Base-by-base conservation (phyloP, 2,113 vertebrate genomes). In the Nothoprocta perdicaria region DNA sequence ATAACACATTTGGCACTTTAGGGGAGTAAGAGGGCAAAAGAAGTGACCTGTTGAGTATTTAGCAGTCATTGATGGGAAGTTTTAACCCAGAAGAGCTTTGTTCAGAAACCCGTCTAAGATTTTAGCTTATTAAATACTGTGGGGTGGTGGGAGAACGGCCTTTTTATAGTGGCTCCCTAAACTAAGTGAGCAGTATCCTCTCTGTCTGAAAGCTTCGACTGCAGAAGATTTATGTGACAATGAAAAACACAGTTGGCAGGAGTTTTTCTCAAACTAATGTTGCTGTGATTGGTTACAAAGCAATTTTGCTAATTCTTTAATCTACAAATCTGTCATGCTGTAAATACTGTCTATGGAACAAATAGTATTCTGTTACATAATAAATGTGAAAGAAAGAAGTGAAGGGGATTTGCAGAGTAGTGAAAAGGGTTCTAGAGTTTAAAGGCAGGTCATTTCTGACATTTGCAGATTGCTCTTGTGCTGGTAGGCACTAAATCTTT, bases 11-110 rank as follows among this genome's bases (percentile, higher is more conserved):
- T 93, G 48, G 17, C 12, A 61, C 71, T 92, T 86, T 67, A 71
- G 45, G 94, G 57, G 43, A 68, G 48, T 71, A 40, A 52, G 67
- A 89, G 13, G 14, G 18, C 84, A 94, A 92, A 84, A 41, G 58
- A 77, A 63, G 50, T 92, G 48, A 45, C 62, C 93, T 43, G n/a
- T 46, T 93, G 77, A 60, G 73, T 22, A 23, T 3, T 83, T 86
- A 23, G n/a, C 22, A 58, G 9, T 2, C 29, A 18, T 4, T 53
- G 23, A 8, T 63, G 31, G 26, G 61, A 38, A 26, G 8, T 21
- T 79, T 80, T 33, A 35, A 27, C 18, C 24, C 67, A n/a, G 10
- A 40, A 53, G 31, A 57, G 7, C 14, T 84, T 45, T 38, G 15
- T 19, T 43, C 10, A 24, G 15, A 31, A 62, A 41, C 14, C 38